Base-by-base conservation (phyloP, 2,888 invertebrate species). In the Toxonevra muliebris region DNA sequence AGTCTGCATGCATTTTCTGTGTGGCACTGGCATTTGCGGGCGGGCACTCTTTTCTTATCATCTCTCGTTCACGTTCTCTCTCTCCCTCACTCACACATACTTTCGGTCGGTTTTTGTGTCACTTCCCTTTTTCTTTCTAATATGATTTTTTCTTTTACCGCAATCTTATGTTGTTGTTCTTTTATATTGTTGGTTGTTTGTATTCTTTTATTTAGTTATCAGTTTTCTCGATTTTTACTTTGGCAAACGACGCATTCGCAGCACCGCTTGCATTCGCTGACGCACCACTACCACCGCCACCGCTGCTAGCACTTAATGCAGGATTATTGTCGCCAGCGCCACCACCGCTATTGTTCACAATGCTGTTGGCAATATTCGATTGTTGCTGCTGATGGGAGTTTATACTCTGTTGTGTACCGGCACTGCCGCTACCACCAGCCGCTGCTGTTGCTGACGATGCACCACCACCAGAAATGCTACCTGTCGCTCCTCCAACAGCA, bases 361-460 rank as follows among this genome's bases (percentile, higher is more conserved):
- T 76, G 76, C 76, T 77, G 76, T 77, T 79, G 78, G 76, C 84
- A 79, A 82, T 83, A 80, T 82, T 80, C 80, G 82, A 83, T 77
- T 81, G 82, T 66, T 74, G 76, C 80, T 83, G 84, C 76, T 80
- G 82, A 69, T 74, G 75, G 75, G 83, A 79, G 76, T 82, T 84
- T 72, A 80, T 73, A 63, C 71, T 75, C 72, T 79, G 72, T 73
- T 76, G 79, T 64, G 74, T 70, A 65, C 69, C 75, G 76, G 75
- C 73, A 76, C 70, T 71, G 73, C 74, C 69, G 77, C 71, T 73
- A 73, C 73, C 69, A 66, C 70, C 65, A 55, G 61, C 73, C 58
- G 69, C 73, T 57, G 76, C 74, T 61, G 73, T 63, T 61, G 71
- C 68, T 40, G 75, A 60, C 65, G 62, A 61, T 53, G 61, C 55